Conservation (phyloP, 1,140 invertebrate species). For the Mylabris phalerata region DNA sequence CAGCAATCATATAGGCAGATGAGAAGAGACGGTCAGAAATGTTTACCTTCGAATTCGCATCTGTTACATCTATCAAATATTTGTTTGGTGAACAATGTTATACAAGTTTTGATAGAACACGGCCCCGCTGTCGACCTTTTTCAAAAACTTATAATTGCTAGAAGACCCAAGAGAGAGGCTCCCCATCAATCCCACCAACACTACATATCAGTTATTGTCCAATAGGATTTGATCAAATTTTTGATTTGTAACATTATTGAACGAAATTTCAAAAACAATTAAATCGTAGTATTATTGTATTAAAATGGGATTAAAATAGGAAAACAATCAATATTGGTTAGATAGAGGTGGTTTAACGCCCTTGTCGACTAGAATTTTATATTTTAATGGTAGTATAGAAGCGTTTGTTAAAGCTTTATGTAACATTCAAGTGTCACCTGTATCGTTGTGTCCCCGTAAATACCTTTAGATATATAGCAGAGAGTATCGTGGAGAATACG, state of each 20-base stretch:
- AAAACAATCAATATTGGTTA: no score
- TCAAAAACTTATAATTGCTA: slow-evolving; percentile 8
- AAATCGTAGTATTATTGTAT: no score
- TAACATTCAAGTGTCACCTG: slow-evolving; percentile 16
- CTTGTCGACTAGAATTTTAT: background rate
- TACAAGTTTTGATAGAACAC: slow-evolving; percentile 8
- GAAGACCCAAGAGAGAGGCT: background rate
- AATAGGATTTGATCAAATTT: no score
- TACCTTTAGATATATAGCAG: slow-evolving; percentile 14
- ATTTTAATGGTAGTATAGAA: background rate
- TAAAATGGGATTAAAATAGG: no score
- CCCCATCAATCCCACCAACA: no score
- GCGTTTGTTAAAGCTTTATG: slow-evolving; percentile 9
- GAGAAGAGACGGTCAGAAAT: slow-evolving; percentile 1
- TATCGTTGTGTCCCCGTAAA: slow-evolving; percentile 8
- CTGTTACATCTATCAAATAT: slow-evolving; percentile 5
- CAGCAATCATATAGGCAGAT: no score
- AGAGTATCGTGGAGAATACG: slow-evolving; percentile 13
- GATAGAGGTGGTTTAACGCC: background rate
- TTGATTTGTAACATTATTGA: no score
- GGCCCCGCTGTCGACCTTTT: background rate
- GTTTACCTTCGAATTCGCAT: slow-evolving; percentile 3
- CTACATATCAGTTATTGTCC: no score
- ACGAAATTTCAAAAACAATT: no score
- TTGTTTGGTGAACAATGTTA: background rate